phyloP scores from a whole-genome alignment of 2,113 vertebrate genomes.

The Coregonus clupeaformis region DNA sequence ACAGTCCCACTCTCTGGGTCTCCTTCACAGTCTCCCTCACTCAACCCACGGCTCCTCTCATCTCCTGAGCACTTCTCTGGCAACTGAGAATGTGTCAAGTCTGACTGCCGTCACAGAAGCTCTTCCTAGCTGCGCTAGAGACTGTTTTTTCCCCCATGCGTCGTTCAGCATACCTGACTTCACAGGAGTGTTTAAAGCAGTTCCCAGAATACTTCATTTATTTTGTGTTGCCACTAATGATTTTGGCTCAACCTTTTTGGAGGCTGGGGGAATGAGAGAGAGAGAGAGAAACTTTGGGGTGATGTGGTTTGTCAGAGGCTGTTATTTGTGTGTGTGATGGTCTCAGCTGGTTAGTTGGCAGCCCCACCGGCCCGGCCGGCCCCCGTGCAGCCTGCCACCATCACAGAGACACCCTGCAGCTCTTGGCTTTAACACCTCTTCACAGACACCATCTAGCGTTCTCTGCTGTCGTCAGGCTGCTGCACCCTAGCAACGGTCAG shows the following conservation, averaged over 20 bases:
- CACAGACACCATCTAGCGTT: not conserved
- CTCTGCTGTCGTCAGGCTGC: constrained; percentile 12
- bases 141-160: not conserved
- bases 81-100: constrained; percentile 22
- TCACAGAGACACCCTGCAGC: constrained; percentile 8
- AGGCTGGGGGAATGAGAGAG: too few species aligned
- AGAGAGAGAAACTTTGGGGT: too few species aligned
- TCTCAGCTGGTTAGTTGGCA: too few species aligned
- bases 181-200: not conserved
- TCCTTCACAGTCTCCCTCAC: not conserved
- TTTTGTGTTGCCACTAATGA: not conserved
- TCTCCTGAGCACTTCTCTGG: not conserved
- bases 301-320: too few species aligned
- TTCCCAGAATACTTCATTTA: not conserved
- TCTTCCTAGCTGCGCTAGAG: not conserved
- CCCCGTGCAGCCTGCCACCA: not conserved
- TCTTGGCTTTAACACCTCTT: constrained; percentile 24
- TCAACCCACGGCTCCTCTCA: constrained; percentile 12
- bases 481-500: constrained; percentile 8
- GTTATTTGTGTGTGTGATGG: too few species aligned
- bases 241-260: constrained; percentile 5
- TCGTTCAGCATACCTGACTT: constrained; percentile 3
- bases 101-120: constrained; percentile 22
- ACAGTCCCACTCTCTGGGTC: constrained; percentile 7
- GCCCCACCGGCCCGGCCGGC: too few species aligned